Percentiles rank a stretch among this genome's conserved stretches.
phyloP scores from a whole-genome alignment of 2,113 vertebrate species.

The Callocephalon fimbriatum region DNA sequence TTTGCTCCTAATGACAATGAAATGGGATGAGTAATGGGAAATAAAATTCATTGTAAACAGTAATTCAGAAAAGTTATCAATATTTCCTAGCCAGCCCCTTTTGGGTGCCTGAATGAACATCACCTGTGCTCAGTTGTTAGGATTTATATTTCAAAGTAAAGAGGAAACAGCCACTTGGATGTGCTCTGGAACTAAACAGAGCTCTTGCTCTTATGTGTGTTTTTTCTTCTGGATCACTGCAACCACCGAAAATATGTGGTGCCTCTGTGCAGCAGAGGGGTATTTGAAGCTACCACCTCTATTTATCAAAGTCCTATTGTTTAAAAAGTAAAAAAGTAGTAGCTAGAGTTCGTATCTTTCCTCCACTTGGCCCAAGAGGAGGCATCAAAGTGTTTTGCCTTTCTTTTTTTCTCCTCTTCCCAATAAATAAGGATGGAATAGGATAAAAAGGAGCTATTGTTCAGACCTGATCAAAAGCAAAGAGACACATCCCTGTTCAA shows the following conservation, averaged over 20 bases:
- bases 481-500: constrained; percentile 13
- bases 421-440: not conserved
- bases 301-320: not conserved
- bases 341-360: not conserved
- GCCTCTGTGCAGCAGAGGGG: not conserved
- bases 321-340: not conserved
- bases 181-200: not conserved
- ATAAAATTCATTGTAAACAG: not conserved
- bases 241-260: not conserved
- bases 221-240: not conserved
- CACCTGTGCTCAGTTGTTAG: not conserved
- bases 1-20: not conserved
- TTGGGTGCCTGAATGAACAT: not conserved
- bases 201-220: not conserved
- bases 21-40: not conserved
- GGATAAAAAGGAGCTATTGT: not conserved
- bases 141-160: not conserved
- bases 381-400: not conserved
- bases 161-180: not conserved
- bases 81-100: not conserved
- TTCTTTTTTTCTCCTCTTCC: not conserved
- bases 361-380: not conserved
- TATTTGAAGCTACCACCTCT: not conserved
- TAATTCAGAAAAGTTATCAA: not conserved
- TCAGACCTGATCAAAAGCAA: constrained; percentile 22